Evolutionary conservation across 2,113 vertebrate species (phyloP).

Genomic region (Xyrauchen texanus): DNA sequence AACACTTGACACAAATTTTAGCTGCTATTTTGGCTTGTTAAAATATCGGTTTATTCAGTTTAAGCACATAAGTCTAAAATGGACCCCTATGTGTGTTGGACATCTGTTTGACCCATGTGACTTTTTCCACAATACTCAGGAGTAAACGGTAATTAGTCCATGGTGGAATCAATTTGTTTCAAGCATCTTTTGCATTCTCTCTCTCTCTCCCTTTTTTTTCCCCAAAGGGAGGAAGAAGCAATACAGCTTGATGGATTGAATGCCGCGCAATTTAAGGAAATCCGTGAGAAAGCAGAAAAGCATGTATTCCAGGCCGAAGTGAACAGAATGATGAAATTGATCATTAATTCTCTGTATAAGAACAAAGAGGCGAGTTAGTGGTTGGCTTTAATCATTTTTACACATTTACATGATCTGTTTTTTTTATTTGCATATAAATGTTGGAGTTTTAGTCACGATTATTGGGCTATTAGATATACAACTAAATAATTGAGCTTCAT

Average conservation of each 20-base stretch:
- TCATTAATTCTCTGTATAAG: slow-evolving; percentile 98
- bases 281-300: slow-evolving; percentile 96
- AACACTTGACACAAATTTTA: not conserved
- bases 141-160: not conserved
- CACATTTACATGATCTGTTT: no score
- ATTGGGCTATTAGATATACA: no score
- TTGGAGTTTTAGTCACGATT: no score
- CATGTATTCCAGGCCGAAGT: slow-evolving; percentile 97
- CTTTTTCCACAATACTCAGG: not conserved
- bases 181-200: not conserved
- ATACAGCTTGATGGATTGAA: slow-evolving; percentile 96
- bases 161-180: not conserved
- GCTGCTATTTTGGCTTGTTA: not conserved
- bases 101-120: slow-evolving; percentile 18
- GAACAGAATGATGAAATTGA: slow-evolving; percentile 99
- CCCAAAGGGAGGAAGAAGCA: slow-evolving; percentile 91
- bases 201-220: slow-evolving; percentile 23
- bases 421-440: no score
- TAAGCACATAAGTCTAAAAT: not conserved
- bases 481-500: no score
- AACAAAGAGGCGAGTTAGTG: slow-evolving; percentile 90
- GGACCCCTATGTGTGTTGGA: not conserved
- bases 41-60: not conserved
- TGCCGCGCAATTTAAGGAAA: slow-evolving; percentile 94
- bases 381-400: no score